Evolutionary conservation across 2,888 invertebrate genomes (phyloP), one percentile per base, ranked within the genome.

Genomic region (Scaptomyza parva): DNA sequence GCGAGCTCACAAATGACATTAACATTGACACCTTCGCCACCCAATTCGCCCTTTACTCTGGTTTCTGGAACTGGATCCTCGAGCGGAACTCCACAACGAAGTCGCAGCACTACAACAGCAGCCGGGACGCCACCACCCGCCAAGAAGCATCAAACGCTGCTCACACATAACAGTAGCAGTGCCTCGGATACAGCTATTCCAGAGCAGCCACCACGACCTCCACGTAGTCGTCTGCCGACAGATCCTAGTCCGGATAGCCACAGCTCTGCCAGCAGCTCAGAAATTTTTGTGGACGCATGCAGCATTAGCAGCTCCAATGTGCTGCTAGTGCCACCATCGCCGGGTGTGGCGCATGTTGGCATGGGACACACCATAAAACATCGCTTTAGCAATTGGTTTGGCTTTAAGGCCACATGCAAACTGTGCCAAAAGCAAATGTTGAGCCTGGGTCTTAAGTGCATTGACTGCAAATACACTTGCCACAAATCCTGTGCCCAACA

Each of bases 331-430:
- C 94, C 94, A 1, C 92, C 94, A 3, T 94, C 94, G 2, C 97
- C 97, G 3, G 94, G 96, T 86, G 96, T 96, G 48, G 96, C 96
- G 0, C 94, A 95, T 1, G 94, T 96, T 51, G 94, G 94, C 47
- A 97, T 97, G 97, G 96, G 96, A 66, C 96, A 97, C 92, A 95
- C 95, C 91, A 97, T 97, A 89, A 95, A 96, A 78, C 98, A 98
- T 92, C 95, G 97, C 63, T 98, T 98, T 92, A 95, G 95, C 58
- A 97, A 96, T 93, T 96, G 95, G 30, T 96, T 97, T 92, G 97
- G 96, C 92, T 94, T 97, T 93, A 95, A 96, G 92, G 95, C 97
- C 54, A 96, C 96, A 1, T 98, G 98, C 92, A 96, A 97, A 92
- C 95, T 95, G 89, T 98, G 98, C 92, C 95, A 96, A 85, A 96